A percentile compares a stretch with the other conserved stretches of the same genome.
phyloP scores from a whole-genome alignment of 2,113 vertebrate species.

The Centropus unirufus region DNA sequence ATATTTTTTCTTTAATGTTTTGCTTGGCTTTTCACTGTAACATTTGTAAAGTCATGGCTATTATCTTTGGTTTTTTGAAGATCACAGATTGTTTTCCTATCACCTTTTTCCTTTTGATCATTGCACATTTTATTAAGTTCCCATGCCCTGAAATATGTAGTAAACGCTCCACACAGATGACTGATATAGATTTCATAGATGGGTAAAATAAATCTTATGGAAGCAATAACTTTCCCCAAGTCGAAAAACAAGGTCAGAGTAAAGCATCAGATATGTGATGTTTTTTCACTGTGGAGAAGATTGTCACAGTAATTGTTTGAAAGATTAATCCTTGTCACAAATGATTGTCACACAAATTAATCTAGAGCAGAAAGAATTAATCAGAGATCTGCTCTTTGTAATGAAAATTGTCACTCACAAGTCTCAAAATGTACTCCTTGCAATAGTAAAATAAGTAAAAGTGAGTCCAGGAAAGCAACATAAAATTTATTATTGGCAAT shows the following conservation, averaged over 20 bases:
- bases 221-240: conserved; percentile 18
- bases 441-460: conserved; percentile 18
- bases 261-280: not conserved
- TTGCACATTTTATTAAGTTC: not conserved
- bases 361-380: conserved; percentile 38
- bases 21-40: not conserved
- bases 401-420: conserved; percentile 49
- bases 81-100: not conserved
- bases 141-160: not conserved
- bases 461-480: not conserved
- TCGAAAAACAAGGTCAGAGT: conserved; percentile 43
- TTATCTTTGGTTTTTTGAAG: not conserved
- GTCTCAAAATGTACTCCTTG: not conserved
- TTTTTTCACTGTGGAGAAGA: conserved; percentile 1
- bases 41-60: not conserved
- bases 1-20: not conserved
- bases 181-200: not conserved
- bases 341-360: conserved; percentile 52
- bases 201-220: not conserved
- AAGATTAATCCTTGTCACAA: conserved; percentile 62
- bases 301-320: conserved; percentile 35
- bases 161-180: not conserved
- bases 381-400: conserved; percentile 38
- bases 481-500: conserved; percentile 3
- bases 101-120: not conserved